Percentiles rank a stretch among this genome's conserved stretches.
phyloP scores from a whole-genome alignment of 1,140 invertebrate genomes.

The Drosophila pectinifera region DNA sequence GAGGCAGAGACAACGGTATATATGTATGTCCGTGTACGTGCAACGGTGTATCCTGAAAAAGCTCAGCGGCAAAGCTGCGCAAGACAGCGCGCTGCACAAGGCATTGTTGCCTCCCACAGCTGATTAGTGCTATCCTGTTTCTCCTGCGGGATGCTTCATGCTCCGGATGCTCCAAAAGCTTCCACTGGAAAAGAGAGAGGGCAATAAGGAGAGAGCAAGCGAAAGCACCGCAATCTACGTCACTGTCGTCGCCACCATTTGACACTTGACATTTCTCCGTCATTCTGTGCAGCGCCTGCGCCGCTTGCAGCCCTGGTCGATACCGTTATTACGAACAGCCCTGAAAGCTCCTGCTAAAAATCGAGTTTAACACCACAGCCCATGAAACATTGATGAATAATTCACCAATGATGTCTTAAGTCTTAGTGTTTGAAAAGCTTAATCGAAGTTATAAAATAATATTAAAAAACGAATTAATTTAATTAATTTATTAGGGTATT shows the following conservation, averaged over 20 bases:
- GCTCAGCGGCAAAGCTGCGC: constrained; percentile 24
- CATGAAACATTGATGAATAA: not conserved
- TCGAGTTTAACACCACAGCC: not conserved
- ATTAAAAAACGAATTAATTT: not conserved
- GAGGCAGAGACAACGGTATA: constrained; percentile 13
- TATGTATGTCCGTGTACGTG: not conserved
- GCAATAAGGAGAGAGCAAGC: not conserved
- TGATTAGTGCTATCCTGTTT: constrained; percentile 27
- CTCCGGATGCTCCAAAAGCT: constrained; percentile 4
- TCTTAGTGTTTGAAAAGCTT: not conserved
- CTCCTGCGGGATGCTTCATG: constrained; percentile 7
- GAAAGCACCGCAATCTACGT: constrained; percentile 7
- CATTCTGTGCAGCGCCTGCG: constrained; percentile 13
- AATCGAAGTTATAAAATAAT: not conserved
- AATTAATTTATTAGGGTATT: not conserved
- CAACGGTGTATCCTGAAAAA: constrained; percentile 58
- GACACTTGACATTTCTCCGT: constrained; percentile 66
- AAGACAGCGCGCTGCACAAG: not conserved
- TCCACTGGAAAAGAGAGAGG: not conserved
- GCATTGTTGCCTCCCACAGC: constrained; percentile 13
- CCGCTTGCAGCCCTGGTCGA: constrained; percentile 17
- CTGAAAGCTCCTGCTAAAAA: not conserved
- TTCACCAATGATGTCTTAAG: not conserved
- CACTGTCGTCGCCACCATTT: constrained; percentile 30
- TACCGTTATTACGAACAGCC: constrained; percentile 13